Base-by-base conservation (phyloP, 2,888 invertebrate species). In the Therioaphis trifolii region DNA sequence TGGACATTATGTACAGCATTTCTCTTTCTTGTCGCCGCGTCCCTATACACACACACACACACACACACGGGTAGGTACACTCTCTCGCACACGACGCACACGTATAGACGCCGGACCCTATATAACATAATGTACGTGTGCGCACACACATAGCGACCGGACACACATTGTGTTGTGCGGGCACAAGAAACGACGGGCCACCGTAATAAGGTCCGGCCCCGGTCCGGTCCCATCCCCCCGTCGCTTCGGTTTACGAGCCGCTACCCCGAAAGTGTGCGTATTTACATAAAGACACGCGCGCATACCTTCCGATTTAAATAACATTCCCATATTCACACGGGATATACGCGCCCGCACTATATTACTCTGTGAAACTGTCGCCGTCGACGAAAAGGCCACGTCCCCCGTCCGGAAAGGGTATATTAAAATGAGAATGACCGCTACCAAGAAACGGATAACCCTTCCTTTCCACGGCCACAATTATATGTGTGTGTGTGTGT, bases 1-100 rank as follows among this genome's bases (percentile, higher is more conserved):
- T 84, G 85, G 85, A 85, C 85, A 85, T 85, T 85, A 84, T 84
- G 79, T 84, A 85, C 84, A 84, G 80, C 84, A 63, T 82, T 82
- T 82, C 82, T 82, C 82, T 82, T 82, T 82, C 82, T 82, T 82
- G 82, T 68, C 72, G 43, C 40, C 63, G 63, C 40, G 80, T 80
- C 80, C 61, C 69, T 14, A 18, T 12, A 12, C 49, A 24, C 29
- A n/a, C 4, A 18, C 14, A 52, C 46, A 43, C 27, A 27, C 24
- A 27, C 27, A 61, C 29, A 11, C 4, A 14, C 14, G 21, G n/a
- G 18, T 24, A 11, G 12, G 15, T 27, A 21, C 4, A n/a, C 29
- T n/a, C n/a, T n/a, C n/a, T n/a, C n/a, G n/a, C n/a, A n/a, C n/a
- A n/a, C n/a, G n/a, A n/a, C n/a, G n/a, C n/a, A n/a, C n/a, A n/a